Conservation (phyloP, 2,888 invertebrate genomes). For the Spicauda simplicius region DNA sequence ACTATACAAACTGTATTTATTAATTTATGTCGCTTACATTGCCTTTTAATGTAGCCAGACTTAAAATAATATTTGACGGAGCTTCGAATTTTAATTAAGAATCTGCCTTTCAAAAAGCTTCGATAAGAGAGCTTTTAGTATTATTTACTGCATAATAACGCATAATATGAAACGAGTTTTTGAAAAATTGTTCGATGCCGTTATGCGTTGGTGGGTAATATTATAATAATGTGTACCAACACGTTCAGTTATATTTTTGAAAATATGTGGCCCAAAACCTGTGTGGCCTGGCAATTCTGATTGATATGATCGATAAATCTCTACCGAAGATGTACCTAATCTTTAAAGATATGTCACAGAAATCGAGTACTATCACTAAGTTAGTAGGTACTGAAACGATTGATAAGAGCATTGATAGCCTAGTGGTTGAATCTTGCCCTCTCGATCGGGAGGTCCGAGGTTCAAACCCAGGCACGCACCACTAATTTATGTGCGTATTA, state of each 20-base stretch:
- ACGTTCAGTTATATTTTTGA: constrained; percentile 11
- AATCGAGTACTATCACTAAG: too few relatives aligned
- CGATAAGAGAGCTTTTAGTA: constrained; percentile 37
- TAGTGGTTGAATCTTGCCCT: too few relatives aligned
- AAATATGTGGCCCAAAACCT: background rate
- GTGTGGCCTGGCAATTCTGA: constrained; percentile 14
- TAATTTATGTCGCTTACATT: too few relatives aligned
- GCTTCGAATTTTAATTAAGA: constrained; percentile 42
- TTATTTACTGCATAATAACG: constrained; percentile 38
- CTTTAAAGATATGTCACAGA: background rate
- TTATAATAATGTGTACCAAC: constrained; percentile 8
- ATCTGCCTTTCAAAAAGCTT: constrained; percentile 27
- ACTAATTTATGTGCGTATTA: too few relatives aligned
- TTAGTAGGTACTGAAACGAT: too few relatives aligned
- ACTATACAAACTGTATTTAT: too few relatives aligned
- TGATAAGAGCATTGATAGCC: too few relatives aligned
- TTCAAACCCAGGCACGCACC: too few relatives aligned
- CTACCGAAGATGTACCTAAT: constrained; percentile 7
- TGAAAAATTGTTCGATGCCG: constrained; percentile 16
- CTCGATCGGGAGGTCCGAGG: too few relatives aligned
- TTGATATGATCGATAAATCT: background rate
- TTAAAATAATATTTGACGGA: too few relatives aligned
- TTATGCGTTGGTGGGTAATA: constrained; percentile 11
- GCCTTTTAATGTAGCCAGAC: too few relatives aligned
- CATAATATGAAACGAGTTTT: constrained; percentile 34